phyloP scores from a whole-genome alignment of 2,113 vertebrate genomes.

The Eptesicus fuscus region DNA sequence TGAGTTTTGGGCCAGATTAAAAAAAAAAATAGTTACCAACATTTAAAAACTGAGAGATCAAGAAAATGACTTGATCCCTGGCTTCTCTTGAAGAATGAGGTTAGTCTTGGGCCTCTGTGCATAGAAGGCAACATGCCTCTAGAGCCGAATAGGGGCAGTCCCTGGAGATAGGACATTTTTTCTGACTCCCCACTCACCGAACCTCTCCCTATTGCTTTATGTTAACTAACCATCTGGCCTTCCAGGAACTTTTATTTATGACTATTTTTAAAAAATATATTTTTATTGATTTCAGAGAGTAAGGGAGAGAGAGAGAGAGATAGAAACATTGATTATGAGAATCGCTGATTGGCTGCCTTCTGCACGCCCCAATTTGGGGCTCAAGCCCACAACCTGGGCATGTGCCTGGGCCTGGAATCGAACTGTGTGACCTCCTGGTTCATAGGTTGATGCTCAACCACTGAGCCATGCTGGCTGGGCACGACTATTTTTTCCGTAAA shows the following conservation, averaged over 20 bases:
- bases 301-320: no score
- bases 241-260: neutral
- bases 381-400: no score
- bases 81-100: neutral
- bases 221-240: neutral
- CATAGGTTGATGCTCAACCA: no score
- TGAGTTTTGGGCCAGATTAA: neutral
- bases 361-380: no score
- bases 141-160: neutral
- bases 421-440: no score
- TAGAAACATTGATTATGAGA: no score
- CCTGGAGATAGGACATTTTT: neutral
- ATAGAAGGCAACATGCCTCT: neutral
- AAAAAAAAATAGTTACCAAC: neutral
- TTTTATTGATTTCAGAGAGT: no score
- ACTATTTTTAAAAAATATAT: neutral
- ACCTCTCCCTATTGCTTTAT: neutral
- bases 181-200: neutral
- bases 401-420: no score
- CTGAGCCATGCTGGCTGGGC: no score
- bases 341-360: no score
- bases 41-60: neutral
- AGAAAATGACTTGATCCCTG: neutral
- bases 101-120: neutral
- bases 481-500: neutral